Evolutionary conservation across 2,113 vertebrate species (phyloP).

Genomic region (Tachysurus fulvidraco): DNA sequence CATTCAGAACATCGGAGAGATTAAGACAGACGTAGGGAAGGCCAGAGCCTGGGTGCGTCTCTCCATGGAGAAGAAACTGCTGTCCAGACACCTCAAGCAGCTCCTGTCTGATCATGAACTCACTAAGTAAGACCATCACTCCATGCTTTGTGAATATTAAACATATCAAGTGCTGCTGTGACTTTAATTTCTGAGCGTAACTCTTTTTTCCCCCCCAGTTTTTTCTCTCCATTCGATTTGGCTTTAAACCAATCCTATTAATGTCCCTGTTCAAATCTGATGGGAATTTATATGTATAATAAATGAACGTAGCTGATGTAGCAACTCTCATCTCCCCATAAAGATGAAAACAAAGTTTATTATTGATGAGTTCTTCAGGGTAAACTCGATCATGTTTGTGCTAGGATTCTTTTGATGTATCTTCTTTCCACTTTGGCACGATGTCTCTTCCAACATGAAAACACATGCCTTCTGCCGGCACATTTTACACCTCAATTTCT

Average conservation of each 20-base stretch:
- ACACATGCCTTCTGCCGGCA: slow-evolving; percentile 1
- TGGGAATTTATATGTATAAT: slow-evolving; percentile 56
- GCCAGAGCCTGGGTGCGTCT: slow-evolving; percentile 97
- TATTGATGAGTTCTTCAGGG: slow-evolving; percentile 63
- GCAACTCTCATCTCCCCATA: slow-evolving; percentile 57
- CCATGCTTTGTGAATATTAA: neutral
- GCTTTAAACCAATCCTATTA: neutral
- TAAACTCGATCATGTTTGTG: slow-evolving; percentile 66
- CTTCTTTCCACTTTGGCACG: neutral
- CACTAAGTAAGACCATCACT: slow-evolving; percentile 81
- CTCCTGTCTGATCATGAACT: slow-evolving; percentile 95
- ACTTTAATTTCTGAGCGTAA: neutral
- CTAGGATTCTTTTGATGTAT: neutral
- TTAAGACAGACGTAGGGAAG: slow-evolving; percentile 97
- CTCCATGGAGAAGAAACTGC: slow-evolving; percentile 98
- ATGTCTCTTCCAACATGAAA: neutral
- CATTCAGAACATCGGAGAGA: slow-evolving; percentile 97
- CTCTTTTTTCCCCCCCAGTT: neutral
- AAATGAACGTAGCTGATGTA: slow-evolving; percentile 58
- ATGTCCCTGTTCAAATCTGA: neutral
- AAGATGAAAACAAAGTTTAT: slow-evolving; percentile 69
- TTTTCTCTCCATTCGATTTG: neutral
- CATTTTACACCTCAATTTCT: neutral
- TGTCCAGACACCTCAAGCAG: slow-evolving; percentile 95
- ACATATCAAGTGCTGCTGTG: neutral